Conservation (phyloP, 1,140 invertebrate species). For the Lamellibrachia luymesi region DNA sequence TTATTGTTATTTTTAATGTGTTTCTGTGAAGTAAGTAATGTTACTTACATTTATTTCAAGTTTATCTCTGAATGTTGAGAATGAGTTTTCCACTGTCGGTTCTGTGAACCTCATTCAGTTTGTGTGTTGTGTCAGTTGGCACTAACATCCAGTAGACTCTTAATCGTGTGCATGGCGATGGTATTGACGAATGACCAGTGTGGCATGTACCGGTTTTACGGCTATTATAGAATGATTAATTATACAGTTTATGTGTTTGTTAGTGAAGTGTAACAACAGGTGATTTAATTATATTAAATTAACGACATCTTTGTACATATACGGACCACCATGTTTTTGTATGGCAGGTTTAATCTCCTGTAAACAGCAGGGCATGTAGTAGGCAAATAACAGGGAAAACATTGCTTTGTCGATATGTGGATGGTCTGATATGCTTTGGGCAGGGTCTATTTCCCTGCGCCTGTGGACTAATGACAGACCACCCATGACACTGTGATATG, state of each 20-base stretch:
- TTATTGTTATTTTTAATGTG: neutral
- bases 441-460: neutral
- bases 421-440: neutral
- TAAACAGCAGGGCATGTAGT: neutral
- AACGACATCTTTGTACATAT: constrained; percentile 1
- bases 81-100: neutral
- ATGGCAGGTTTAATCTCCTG: neutral
- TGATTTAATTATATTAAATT: neutral
- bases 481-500: neutral
- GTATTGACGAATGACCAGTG: too few relatives aligned
- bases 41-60: neutral
- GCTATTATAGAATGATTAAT: neutral
- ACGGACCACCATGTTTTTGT: neutral
- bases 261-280: neutral
- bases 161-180: too few relatives aligned
- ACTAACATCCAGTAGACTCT: too few relatives aligned
- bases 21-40: neutral
- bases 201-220: neutral
- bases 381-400: neutral
- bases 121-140: too few relatives aligned
- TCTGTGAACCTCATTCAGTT: neutral
- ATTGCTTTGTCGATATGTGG: neutral
- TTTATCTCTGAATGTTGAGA: neutral
- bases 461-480: neutral
- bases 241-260: neutral